phyloP scores from a whole-genome alignment of 2,888 invertebrate species.

The Cyclophora punctaria region DNA sequence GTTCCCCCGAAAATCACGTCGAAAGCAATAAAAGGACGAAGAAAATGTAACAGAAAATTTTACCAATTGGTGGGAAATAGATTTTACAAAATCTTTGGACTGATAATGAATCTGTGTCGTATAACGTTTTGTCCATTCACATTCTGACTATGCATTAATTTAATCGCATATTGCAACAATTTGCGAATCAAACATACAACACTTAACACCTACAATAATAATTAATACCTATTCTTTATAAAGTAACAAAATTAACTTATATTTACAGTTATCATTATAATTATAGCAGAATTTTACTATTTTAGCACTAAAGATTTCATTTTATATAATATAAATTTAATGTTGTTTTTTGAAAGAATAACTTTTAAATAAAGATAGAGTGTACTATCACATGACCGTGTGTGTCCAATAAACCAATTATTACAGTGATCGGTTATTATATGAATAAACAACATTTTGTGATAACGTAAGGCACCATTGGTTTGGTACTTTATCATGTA shows the following conservation, averaged over 20 bases:
- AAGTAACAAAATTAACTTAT: slow-evolving; percentile 76
- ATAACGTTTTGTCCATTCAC: slow-evolving; percentile 58
- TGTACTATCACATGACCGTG: background rate
- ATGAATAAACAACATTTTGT: slow-evolving; percentile 27
- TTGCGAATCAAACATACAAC: slow-evolving; percentile 74
- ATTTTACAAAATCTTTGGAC: slow-evolving; percentile 67
- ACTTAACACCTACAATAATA: slow-evolving; percentile 69
- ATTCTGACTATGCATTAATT: slow-evolving; percentile 65
- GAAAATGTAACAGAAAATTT: slow-evolving; percentile 32
- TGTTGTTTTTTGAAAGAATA: background rate
- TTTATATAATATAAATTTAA: slow-evolving; percentile 27
- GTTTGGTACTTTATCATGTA: slow-evolving; percentile 34
- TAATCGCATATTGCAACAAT: slow-evolving; percentile 72
- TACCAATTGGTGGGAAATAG: slow-evolving; percentile 68
- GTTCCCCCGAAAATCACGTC: too few relatives aligned
- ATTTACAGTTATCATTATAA: slow-evolving; percentile 71
- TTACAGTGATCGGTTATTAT: background rate
- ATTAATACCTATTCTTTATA: slow-evolving; percentile 72
- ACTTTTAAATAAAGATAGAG: slow-evolving; percentile 3
- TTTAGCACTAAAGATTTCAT: slow-evolving; percentile 52
- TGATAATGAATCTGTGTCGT: slow-evolving; percentile 39
- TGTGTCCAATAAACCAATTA: slow-evolving; percentile 5
- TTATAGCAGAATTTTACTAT: slow-evolving; percentile 71
- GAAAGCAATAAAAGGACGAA: too few relatives aligned
- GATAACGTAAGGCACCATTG: slow-evolving; percentile 63